Percentiles rank a stretch among this genome's conserved stretches.
Conservation (phyloP, 2,888 invertebrate species). For the Panopea generosa region DNA sequence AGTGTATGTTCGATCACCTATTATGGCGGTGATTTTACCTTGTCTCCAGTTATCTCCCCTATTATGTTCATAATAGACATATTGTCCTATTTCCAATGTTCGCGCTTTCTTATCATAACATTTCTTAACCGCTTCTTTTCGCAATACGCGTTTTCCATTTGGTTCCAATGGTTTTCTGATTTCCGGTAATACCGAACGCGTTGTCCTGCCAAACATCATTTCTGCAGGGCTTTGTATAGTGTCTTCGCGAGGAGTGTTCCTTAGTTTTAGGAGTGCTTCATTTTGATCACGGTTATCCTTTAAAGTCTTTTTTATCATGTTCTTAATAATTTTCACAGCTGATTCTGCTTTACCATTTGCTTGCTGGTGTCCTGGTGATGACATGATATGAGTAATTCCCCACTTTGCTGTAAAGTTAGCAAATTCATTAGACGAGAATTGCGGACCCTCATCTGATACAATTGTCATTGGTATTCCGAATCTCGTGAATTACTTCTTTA, state of each 20-base stretch:
- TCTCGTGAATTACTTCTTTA: conserved; percentile 44
- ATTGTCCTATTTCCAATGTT: too few species aligned
- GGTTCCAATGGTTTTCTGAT: neutral
- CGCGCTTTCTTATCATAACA: conserved; percentile 31
- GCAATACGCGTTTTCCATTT: conserved; percentile 13
- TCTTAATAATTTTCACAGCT: conserved; percentile 36
- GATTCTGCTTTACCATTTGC: conserved; percentile 48
- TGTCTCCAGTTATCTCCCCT: too few species aligned
- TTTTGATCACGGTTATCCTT: too few species aligned
- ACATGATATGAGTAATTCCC: conserved; percentile 16
- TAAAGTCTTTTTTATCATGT: too few species aligned
- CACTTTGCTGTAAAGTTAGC: conserved; percentile 17
- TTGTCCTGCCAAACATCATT: conserved; percentile 20
- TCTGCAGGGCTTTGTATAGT: neutral
- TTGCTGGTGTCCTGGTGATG: conserved; percentile 20
- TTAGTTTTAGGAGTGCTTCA: too few species aligned
- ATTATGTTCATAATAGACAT: too few species aligned
- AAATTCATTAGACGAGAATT: conserved; percentile 26
- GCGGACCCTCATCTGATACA: conserved; percentile 52
- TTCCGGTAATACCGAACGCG: conserved; percentile 40
- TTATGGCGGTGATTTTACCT: conserved; percentile 7
- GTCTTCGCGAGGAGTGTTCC: conserved; percentile 9
- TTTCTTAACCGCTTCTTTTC: conserved; percentile 18
- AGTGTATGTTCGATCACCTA: conserved; percentile 11
- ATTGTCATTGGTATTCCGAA: conserved; percentile 50